phyloP scores from a whole-genome alignment of 2,797 vertebrate genomes.

The Ctenochaetus hawaiiensis region DNA sequence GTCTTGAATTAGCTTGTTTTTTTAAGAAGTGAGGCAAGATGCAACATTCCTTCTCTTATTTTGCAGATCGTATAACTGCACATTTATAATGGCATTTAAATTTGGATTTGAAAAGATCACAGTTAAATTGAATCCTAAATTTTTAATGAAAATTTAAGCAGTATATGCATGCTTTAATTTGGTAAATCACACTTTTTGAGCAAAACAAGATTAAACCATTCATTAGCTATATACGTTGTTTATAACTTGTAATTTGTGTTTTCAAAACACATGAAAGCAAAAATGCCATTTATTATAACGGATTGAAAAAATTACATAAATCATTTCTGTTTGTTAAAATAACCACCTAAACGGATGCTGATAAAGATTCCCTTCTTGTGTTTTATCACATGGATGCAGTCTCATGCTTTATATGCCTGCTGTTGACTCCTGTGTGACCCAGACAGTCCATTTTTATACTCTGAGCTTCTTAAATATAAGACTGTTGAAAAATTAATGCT shows the following conservation, averaged over 20 bases:
- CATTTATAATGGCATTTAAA: background rate
- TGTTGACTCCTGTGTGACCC: conserved; percentile 38
- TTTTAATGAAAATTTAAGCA: background rate
- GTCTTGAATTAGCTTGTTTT: conserved; percentile 5
- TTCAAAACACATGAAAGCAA: background rate
- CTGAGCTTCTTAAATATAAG: conserved; percentile 16
- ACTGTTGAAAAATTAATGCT: conserved; percentile 11
- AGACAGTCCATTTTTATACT: conserved; percentile 5
- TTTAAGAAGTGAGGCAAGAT: background rate
- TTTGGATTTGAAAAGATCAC: background rate
- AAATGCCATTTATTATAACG: background rate
- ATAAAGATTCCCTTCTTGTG: conserved; percentile 69
- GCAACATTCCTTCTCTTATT: background rate
- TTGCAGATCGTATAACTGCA: conserved; percentile 7
- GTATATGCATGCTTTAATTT: background rate
- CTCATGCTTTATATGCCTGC: conserved; percentile 29
- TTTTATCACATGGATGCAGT: conserved; percentile 68
- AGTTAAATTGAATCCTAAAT: background rate
- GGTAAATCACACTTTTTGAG: background rate
- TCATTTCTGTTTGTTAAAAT: background rate
- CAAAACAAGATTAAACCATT: background rate
- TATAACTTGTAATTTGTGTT: background rate
- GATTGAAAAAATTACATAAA: conserved; percentile 8
- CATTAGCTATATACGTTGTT: background rate
- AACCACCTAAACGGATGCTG: background rate